phyloP scores from a whole-genome alignment of 1,140 invertebrate genomes.

The Lucilia cuprina region DNA sequence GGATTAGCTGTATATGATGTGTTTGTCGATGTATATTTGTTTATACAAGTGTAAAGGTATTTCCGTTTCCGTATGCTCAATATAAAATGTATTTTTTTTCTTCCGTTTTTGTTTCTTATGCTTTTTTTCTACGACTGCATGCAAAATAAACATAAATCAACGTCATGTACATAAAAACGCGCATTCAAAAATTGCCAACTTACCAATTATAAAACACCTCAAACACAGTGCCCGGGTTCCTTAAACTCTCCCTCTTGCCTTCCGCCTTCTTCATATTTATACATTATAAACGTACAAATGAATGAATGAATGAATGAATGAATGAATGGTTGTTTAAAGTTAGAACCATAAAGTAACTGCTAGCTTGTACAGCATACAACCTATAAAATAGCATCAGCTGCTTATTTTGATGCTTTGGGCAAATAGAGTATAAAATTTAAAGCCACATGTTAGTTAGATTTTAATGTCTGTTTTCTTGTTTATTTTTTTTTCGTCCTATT shows the following conservation, averaged over 20 bases:
- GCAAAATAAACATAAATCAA: constrained; percentile 58
- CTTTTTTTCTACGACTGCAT: constrained; percentile 27
- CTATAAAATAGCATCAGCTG: not conserved
- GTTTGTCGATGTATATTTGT: not conserved
- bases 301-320: constrained; percentile 10
- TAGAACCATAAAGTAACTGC: not conserved
- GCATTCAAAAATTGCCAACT: constrained; percentile 28
- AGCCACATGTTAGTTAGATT: constrained; percentile 32
- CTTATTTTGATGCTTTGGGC: not conserved
- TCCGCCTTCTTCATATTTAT: not conserved
- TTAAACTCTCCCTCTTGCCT: too few species aligned
- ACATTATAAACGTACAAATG: not conserved
- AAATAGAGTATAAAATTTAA: not conserved
- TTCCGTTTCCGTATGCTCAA: constrained; percentile 24
- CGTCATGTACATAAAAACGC: constrained; percentile 55
- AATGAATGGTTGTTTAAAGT: not conserved
- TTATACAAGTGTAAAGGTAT: constrained; percentile 17
- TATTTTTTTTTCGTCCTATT: not conserved
- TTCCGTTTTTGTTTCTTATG: not conserved
- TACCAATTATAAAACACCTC: constrained; percentile 27
- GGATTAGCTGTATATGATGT: too few species aligned
- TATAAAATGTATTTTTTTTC: constrained; percentile 23
- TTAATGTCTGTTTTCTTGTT: constrained; percentile 3
- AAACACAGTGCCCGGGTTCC: not conserved
- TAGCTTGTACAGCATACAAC: too few species aligned